These are phyloP conservation scores for Odobenus rosmarus DNA, from an alignment of 2,113 vertebrate species.

Conservation along the genomic window DNA sequence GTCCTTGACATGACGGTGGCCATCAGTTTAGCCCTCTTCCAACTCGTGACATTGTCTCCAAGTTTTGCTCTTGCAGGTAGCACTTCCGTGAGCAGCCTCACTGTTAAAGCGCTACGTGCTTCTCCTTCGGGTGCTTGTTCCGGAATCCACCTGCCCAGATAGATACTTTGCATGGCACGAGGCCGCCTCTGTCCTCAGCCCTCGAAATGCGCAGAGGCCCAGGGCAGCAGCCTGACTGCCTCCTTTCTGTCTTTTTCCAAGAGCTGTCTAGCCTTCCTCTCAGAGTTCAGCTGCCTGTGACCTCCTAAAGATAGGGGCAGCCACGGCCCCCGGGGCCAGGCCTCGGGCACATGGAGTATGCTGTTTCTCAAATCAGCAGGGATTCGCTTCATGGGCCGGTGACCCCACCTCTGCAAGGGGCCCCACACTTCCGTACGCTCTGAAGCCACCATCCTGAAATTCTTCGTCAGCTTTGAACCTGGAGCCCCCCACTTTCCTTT, in stretches of 20 bases:
- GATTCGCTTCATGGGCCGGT: accelerated
- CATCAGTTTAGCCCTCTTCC: background rate
- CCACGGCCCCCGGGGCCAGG: background rate
- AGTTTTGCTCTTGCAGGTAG: accelerated
- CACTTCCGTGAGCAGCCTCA: accelerated
- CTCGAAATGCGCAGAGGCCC: accelerated
- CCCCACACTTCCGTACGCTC: accelerated
- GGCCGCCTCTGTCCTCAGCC: background rate
- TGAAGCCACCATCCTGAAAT: too few relatives aligned
- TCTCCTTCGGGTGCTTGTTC: accelerated
- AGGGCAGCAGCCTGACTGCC: accelerated
- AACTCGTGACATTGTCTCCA: accelerated
- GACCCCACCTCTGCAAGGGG: accelerated
- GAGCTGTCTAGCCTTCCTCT: background rate
- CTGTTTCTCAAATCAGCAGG: too few relatives aligned
- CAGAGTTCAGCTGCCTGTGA: background rate
- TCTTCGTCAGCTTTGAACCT: background rate
- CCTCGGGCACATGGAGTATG: accelerated
- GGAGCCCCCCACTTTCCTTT: accelerated
- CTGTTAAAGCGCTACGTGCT: accelerated
- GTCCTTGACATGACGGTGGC: background rate
- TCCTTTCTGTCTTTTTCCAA: background rate
- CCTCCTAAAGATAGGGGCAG: background rate
- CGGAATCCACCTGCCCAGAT: accelerated
- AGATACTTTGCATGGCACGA: accelerated